phyloP scores from a whole-genome alignment of 2,797 vertebrate species.

The Rhinoraja longicauda region DNA sequence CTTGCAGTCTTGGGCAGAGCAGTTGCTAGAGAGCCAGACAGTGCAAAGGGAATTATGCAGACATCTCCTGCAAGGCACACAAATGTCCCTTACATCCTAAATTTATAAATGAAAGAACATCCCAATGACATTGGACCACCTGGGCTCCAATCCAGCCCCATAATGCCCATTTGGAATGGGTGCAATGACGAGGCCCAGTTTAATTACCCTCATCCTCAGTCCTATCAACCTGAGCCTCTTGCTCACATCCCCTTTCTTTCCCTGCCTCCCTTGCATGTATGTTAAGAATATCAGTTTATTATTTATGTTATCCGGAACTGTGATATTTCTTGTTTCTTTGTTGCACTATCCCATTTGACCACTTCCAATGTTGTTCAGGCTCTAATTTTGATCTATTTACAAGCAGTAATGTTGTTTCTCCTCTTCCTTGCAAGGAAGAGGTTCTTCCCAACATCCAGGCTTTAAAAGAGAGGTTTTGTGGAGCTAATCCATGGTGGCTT shows the following conservation, averaged over 20 bases:
- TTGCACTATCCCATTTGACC: background rate
- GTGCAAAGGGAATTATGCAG: too few relatives aligned
- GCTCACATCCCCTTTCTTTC: background rate
- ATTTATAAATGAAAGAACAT: too few relatives aligned
- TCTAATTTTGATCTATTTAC: constrained; percentile 7
- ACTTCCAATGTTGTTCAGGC: background rate
- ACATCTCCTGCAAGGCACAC: too few relatives aligned
- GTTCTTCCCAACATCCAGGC: background rate
- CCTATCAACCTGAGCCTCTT: background rate
- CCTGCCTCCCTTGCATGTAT: background rate
- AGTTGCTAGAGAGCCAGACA: too few relatives aligned
- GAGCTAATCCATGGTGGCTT: background rate
- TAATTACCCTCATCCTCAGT: background rate
- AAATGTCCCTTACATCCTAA: too few relatives aligned
- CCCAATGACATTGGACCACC: background rate
- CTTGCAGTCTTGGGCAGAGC: too few relatives aligned
- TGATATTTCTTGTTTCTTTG: background rate
- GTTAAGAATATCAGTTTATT: background rate
- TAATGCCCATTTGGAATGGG: background rate
- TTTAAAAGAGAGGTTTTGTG: background rate
- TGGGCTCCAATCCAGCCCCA: background rate
- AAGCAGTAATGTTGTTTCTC: background rate
- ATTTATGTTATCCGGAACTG: background rate
- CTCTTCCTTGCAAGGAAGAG: background rate
- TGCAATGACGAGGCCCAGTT: background rate